Evolutionary conservation across 2,888 invertebrate species (phyloP).

Genomic region (Sphecodes monilicornis): DNA sequence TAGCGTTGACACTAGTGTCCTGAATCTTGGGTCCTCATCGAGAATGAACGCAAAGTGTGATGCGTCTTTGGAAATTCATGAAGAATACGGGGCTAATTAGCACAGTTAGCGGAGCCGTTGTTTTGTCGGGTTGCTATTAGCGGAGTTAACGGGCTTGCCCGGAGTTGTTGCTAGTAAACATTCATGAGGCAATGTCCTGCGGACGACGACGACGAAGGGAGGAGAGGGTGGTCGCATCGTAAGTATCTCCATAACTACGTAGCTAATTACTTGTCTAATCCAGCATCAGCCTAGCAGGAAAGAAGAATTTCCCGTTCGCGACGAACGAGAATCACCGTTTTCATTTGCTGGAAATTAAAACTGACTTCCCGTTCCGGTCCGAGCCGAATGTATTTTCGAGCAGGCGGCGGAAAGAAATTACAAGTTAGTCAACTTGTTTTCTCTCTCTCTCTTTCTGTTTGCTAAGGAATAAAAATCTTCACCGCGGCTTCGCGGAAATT

Average conservation of each 20-base stretch:
- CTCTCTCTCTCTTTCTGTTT: not conserved
- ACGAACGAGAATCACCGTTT: not conserved
- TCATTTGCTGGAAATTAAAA: conserved; percentile 5
- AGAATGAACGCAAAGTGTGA: not conserved
- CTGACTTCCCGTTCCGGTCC: not conserved
- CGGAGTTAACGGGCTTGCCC: not conserved
- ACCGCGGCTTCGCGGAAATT: not conserved
- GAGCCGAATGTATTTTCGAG: not conserved
- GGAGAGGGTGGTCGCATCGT: not conserved
- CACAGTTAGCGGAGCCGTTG: not conserved
- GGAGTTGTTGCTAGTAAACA: not conserved
- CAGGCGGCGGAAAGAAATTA: not conserved
- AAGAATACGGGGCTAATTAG: conserved; percentile 5
- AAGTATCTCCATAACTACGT: not conserved
- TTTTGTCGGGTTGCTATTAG: conserved; percentile 9
- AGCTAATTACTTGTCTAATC: conserved; percentile 12
- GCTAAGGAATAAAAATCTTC: conserved; percentile 14
- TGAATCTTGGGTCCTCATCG: not conserved
- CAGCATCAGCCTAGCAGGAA: not conserved
- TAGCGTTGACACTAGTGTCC: not conserved
- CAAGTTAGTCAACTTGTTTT: not conserved
- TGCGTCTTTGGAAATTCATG: not conserved
- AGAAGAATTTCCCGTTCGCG: not conserved
- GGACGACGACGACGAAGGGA: not conserved
- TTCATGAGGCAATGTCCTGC: conserved; percentile 6